Evolutionary conservation across 1,140 invertebrate species (phyloP), one percentile per base, ranked within the genome.

Genomic region (Atta texana): DNA sequence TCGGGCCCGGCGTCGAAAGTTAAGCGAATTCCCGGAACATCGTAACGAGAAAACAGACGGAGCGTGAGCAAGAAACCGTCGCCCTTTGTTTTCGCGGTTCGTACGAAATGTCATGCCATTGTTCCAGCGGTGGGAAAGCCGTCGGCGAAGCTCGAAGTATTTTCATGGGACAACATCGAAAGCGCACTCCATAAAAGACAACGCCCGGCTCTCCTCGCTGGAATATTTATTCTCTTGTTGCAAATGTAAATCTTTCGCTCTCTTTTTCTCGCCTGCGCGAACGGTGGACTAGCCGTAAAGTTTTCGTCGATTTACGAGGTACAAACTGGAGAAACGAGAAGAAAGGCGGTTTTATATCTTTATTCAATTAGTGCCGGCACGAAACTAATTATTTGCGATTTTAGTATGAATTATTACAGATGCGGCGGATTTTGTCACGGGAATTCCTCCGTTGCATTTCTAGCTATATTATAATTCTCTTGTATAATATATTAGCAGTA

Each of bases 21-120:
- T 84, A 61, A 74, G 55, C 80, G 80, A 74, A 49, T 75, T 75
- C 80, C 39, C 80, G 69, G 55, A 49, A 75, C 80, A 61, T 74
- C 59, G 80, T 84, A 82, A 84, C 80, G 55, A 84, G 80, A 61
- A 84, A 84, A 84, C 69, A 84, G 69, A 75, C 80, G 80, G n/a
- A 61, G 80, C 80, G 69, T 61, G 49, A 81, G 55, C 59, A 75
- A 84, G 80, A 84, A 74, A 84, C 69, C 80, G 69, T 84, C 57
- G 55, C 44, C 80, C 44, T 75, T 84, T 84, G 80, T 84, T 84
- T 82, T 61, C 80, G 80, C 39, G 69, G 39, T 53, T 72, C 31
- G 51, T 72, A 72, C 69, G 80, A 61, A 69, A 51, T 34, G 80
- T 74, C 80, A 39, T 24, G 80, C 55, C 55, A 61, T 84, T 84